Conservation (phyloP, 2,888 invertebrate genomes). For the Athalia circularis region DNA sequence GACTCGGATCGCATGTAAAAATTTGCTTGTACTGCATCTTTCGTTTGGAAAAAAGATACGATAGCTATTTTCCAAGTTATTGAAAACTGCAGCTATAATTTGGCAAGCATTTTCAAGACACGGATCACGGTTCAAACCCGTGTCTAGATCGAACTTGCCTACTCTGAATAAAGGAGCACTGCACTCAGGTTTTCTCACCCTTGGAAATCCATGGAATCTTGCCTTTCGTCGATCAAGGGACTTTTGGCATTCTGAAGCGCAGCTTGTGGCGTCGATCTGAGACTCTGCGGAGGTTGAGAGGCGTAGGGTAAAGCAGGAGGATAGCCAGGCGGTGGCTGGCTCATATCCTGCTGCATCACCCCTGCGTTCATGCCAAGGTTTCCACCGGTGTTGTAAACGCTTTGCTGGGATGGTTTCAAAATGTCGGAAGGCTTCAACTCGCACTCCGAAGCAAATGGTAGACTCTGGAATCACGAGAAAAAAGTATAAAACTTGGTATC, state of each 20-base stretch:
- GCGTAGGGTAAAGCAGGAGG: slow-evolving; percentile 71
- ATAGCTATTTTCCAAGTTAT: no score
- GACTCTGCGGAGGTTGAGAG: slow-evolving; percentile 66
- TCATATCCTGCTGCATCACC: slow-evolving; percentile 72
- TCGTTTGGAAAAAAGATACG: background rate
- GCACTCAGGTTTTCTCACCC: slow-evolving; percentile 53
- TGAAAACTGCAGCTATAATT: slow-evolving; percentile 6
- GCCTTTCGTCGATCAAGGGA: slow-evolving; percentile 69
- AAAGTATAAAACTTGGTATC: slow-evolving; percentile 12
- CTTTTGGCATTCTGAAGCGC: slow-evolving; percentile 66
- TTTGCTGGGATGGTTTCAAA: slow-evolving; percentile 66
- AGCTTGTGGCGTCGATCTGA: slow-evolving; percentile 63
- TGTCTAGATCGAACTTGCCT: slow-evolving; percentile 35
- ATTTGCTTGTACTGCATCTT: slow-evolving; percentile 3
- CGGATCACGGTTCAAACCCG: background rate
- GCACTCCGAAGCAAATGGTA: slow-evolving; percentile 81
- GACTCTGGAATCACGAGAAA: slow-evolving; percentile 73
- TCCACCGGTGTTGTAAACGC: slow-evolving; percentile 52
- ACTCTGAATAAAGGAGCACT: background rate
- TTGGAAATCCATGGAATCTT: slow-evolving; percentile 64
- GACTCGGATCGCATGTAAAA: background rate
- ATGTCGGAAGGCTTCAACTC: slow-evolving; percentile 77
- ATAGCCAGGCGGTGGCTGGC: slow-evolving; percentile 77
- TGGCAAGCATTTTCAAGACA: slow-evolving; percentile 31
- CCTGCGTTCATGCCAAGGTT: slow-evolving; percentile 59